Evolutionary conservation across 2,113 vertebrate genomes (phyloP), one percentile per base, ranked within the genome.

Genomic region (Actenoides lindsayi): DNA sequence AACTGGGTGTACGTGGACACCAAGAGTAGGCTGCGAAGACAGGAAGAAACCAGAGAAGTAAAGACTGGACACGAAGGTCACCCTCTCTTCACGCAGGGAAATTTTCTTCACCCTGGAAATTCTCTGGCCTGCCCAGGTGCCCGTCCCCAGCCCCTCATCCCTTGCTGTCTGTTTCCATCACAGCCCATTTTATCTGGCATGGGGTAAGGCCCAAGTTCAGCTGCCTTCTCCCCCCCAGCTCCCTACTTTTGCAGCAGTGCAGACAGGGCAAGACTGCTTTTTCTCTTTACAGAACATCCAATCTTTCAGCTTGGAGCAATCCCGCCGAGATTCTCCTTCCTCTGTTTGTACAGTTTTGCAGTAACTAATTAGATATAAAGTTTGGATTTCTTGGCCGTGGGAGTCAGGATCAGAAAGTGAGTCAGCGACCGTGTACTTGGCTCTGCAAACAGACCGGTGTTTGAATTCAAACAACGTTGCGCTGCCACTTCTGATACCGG

Each of bases 391-490:
- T 83, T 33, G 41, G 39, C 77, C 78, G 23, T 69, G 74, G 51
- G 57, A 90, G 28, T 56, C 46, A 68, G 77, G 54, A 87, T 71
- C 65, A 87, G 70, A 81, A 76, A 48, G 86, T 62, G 74, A 90
- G 82, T 69, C 76, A 90, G 87, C 44, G 92, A 37, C 63, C 1
- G 2, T 5, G 74, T 90, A 77, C 87, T 84, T 94, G 0, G 3
- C 78, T 85, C 93, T 87, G 90, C 79, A 94, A 91, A 95, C 77
- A 94, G 63, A 57, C 23, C 4, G 15, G 16, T 87, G 59, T 67
- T 85, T 92, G 77, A 77, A 78, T 65, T 73, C 83, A 90, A 92
- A 91, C 41, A 87, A 60, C 28, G 64, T 44, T 6, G 24, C 54
- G 42, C 51, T 64, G 77, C 76, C 9, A 1, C 31, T 82, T 93